These are phyloP conservation scores for Lagopus leucura DNA, from an alignment of 2,113 vertebrate species.

Conservation along the genomic window DNA sequence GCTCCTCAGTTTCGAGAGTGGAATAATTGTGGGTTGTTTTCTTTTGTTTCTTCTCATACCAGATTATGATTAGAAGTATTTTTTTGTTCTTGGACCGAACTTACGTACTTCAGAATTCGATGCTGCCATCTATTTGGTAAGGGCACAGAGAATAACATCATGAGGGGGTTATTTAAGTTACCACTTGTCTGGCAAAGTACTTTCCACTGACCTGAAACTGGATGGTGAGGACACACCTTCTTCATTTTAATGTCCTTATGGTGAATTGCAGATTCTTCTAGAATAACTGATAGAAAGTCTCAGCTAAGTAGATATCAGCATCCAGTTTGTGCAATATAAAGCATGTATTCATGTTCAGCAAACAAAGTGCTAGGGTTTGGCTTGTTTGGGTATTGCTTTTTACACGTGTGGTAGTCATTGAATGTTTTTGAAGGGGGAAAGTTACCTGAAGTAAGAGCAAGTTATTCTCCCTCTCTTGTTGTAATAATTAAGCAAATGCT, in stretches of 20 bases:
- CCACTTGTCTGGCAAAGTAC: neutral
- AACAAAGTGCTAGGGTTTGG: neutral
- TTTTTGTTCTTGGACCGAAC: slow-evolving; percentile 99
- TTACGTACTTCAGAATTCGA: slow-evolving; percentile 99
- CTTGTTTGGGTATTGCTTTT: neutral
- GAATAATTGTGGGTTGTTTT: slow-evolving; percentile 21
- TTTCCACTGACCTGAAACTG: neutral
- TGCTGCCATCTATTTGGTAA: slow-evolving; percentile 99
- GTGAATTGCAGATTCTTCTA: neutral
- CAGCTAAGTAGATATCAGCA: neutral
- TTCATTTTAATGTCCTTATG: neutral
- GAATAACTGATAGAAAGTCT: neutral
- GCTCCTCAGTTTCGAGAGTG: slow-evolving; percentile 14
- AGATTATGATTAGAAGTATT: slow-evolving; percentile 99
- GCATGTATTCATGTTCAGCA: neutral
- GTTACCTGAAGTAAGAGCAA: neutral
- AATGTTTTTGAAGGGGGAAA: neutral
- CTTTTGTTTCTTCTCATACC: slow-evolving; percentile 49
- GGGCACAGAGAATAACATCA: slow-evolving; percentile 46
- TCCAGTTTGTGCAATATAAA: neutral
- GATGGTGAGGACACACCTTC: neutral
- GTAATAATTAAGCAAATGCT: neutral
- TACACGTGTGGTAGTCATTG: neutral
- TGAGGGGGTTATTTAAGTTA: neutral
- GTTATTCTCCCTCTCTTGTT: neutral